Conservation (phyloP, 2,797 vertebrate genomes). For the Adrianichthys oophorus region DNA sequence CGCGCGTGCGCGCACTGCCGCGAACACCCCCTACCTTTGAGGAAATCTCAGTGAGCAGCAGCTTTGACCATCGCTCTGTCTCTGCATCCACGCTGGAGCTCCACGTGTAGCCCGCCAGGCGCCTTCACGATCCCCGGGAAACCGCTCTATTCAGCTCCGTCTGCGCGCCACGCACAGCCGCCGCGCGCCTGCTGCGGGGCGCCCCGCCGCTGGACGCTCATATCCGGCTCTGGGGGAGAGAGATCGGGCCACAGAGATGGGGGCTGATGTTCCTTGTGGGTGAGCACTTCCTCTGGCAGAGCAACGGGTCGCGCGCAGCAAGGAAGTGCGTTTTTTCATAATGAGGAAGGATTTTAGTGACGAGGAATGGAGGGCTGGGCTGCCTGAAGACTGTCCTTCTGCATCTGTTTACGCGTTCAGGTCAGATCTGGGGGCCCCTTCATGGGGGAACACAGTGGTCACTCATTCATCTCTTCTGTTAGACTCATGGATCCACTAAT, state of each 20-base stretch:
- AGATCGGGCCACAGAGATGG: not conserved
- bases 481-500: too few species aligned
- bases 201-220: constrained; percentile 20
- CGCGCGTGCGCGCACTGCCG: not conserved
- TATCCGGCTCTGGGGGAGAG: constrained; percentile 23
- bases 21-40: constrained; percentile 37
- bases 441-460: too few species aligned
- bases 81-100: constrained; percentile 25
- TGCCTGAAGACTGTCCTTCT: constrained; percentile 26
- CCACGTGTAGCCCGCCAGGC: constrained; percentile 8
- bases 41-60: constrained; percentile 21
- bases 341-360: constrained; percentile 50
- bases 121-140: not conserved
- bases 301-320: constrained; percentile 14
- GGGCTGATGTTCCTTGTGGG: constrained; percentile 30
- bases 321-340: constrained; percentile 37
- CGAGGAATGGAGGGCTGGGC: constrained; percentile 48
- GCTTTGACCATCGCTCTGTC: constrained; percentile 30
- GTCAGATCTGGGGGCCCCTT: too few species aligned
- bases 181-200: constrained; percentile 28
- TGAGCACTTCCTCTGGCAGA: constrained; percentile 32
- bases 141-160: constrained; percentile 5
- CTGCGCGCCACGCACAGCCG: constrained; percentile 1
- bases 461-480: too few species aligned
- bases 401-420: constrained; percentile 21